A percentile compares a stretch with the other conserved stretches of the same genome.
Evolutionary conservation across 2,113 vertebrate species (phyloP).

Genomic region (Notothenia rossii): DNA sequence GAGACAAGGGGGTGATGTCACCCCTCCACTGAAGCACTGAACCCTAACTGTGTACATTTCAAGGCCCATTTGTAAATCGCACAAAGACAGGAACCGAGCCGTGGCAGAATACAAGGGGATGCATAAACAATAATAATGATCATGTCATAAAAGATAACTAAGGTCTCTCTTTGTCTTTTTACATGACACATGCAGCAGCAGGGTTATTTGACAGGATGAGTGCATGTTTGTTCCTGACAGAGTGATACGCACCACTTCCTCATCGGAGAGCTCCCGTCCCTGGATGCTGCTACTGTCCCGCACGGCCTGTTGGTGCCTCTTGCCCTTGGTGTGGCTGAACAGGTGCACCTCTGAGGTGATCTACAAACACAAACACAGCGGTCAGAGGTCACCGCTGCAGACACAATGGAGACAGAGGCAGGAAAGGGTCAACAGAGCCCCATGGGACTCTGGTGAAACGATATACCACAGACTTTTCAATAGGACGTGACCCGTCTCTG

Average conservation of each 20-base stretch:
- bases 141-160: slow-evolving; percentile 61
- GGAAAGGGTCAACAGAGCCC: slow-evolving; percentile 61
- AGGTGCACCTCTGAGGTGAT: slow-evolving; percentile 99
- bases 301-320: slow-evolving; percentile 95
- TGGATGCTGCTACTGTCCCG: slow-evolving; percentile 98
- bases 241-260: slow-evolving; percentile 94
- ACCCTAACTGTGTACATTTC: slow-evolving; percentile 79
- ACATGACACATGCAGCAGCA: slow-evolving; percentile 37
- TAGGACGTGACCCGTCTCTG: slow-evolving; percentile 35
- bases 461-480: slow-evolving; percentile 52
- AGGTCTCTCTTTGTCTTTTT: slow-evolving; percentile 60
- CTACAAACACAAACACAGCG: slow-evolving; percentile 84
- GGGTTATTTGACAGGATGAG: slow-evolving; percentile 43
- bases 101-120: slow-evolving; percentile 49
- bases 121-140: slow-evolving; percentile 72
- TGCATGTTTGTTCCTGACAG: slow-evolving; percentile 54
- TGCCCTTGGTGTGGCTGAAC: slow-evolving; percentile 98
- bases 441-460: slow-evolving; percentile 60
- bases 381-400: slow-evolving; percentile 71
- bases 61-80: slow-evolving; percentile 74
- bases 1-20: slow-evolving; percentile 80
- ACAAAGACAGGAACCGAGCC: slow-evolving; percentile 64
- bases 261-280: slow-evolving; percentile 97
- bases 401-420: slow-evolving; percentile 71
- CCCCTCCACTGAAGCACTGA: slow-evolving; percentile 70